Conservation (phyloP, 1,140 invertebrate species). For the Drosophila bifasciata region DNA sequence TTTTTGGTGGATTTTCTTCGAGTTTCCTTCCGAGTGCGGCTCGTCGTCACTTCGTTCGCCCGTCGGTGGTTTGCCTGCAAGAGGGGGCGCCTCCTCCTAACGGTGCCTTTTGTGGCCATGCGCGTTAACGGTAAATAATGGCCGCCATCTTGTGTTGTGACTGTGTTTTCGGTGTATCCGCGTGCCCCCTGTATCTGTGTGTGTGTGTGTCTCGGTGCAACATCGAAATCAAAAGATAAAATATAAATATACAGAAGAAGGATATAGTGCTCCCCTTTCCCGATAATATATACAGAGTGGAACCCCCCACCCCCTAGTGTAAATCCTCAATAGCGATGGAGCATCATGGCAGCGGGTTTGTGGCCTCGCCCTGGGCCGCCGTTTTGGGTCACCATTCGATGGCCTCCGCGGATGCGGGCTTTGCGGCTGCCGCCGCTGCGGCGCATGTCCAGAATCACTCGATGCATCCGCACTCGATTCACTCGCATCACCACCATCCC, state of each 20-base stretch:
- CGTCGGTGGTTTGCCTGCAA: no score
- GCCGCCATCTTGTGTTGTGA: constrained; percentile 68
- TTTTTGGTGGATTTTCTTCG: constrained; percentile 1
- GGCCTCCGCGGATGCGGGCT: constrained; percentile 82
- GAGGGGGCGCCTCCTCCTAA: no score
- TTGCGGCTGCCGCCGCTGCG: constrained; percentile 84
- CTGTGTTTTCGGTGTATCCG: constrained; percentile 18
- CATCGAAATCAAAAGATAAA: constrained; percentile 14
- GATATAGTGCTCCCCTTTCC: neutral
- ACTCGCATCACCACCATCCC: constrained; percentile 77
- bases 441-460: constrained; percentile 83
- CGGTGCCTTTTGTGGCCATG: constrained; percentile 52
- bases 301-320: neutral
- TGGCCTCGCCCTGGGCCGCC: constrained; percentile 89
- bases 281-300: constrained; percentile 5
- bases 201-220: constrained; percentile 48
- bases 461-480: constrained; percentile 65
- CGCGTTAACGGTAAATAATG: constrained; percentile 82
- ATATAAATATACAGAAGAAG: constrained; percentile 8
- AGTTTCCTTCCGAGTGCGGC: constrained; percentile 9
- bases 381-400: constrained; percentile 87
- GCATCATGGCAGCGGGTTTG: constrained; percentile 88
- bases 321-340: constrained; percentile 85
- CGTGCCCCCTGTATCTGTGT: constrained; percentile 34
- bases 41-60: constrained; percentile 1